These are phyloP conservation scores for Eurois occulta DNA, from an alignment of 2,888 invertebrate species.

Conservation along the genomic window DNA sequence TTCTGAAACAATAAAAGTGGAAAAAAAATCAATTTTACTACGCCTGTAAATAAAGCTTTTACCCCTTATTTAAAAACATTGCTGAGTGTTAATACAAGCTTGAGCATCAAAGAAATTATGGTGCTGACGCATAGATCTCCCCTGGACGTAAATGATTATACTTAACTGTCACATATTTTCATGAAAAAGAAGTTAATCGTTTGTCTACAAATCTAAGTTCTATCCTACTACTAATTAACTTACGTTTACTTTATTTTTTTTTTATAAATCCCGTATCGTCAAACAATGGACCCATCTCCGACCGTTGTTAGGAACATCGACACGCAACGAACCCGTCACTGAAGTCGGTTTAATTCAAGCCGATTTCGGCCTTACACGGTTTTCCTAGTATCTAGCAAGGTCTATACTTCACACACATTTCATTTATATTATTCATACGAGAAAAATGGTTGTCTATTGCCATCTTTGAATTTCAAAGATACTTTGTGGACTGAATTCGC, in stretches of 20 bases:
- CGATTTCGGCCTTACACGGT: not conserved
- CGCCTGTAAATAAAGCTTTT: not conserved
- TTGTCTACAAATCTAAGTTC: not conserved
- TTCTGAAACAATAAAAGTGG: not conserved
- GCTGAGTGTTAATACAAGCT: not conserved
- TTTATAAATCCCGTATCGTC: conserved; percentile 37
- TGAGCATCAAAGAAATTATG: not conserved
- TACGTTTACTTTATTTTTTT: conserved; percentile 12
- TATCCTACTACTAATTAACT: not conserved
- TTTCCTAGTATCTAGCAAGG: not conserved
- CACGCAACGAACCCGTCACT: conserved; percentile 46
- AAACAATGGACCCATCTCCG: conserved; percentile 32
- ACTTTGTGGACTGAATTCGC: not conserved
- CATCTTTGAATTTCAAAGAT: not conserved
- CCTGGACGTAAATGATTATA: too few species aligned
- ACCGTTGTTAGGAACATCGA: conserved; percentile 42
- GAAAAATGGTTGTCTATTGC: not conserved
- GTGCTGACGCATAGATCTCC: not conserved
- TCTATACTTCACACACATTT: not conserved
- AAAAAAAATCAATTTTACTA: not conserved
- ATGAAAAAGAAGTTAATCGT: not conserved
- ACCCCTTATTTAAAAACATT: not conserved
- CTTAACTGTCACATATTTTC: not conserved
- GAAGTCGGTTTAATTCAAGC: conserved; percentile 42
- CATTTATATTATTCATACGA: not conserved